Percentiles rank a stretch among this genome's conserved stretches.
Conservation (phyloP, 2,797 vertebrate species). For the Coluber constrictor region DNA sequence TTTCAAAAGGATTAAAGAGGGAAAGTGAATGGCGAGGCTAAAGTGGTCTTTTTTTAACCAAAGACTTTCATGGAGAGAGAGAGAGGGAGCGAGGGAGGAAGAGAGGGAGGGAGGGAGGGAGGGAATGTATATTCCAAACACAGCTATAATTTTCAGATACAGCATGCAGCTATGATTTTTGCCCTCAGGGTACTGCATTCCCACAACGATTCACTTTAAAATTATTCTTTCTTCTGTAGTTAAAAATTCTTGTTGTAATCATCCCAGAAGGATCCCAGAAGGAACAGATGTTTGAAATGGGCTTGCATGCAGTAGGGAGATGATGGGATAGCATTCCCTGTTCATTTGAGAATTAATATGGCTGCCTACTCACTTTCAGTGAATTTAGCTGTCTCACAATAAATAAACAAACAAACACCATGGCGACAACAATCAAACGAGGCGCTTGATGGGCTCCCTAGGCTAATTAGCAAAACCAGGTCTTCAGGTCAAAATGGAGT, state of each 20-base stretch:
- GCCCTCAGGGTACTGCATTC: not conserved
- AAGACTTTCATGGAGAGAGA: not conserved
- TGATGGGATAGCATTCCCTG: not conserved
- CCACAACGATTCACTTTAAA: not conserved
- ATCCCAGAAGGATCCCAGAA: not conserved
- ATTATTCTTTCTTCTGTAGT: not conserved
- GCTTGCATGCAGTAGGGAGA: not conserved
- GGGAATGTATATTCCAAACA: not conserved
- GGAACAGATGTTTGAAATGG: not conserved
- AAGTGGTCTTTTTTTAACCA: not conserved
- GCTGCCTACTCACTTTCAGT: too few species aligned
- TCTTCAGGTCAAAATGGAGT: too few species aligned
- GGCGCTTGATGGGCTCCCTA: too few species aligned
- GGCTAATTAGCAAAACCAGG: too few species aligned
- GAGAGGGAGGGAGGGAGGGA: not conserved
- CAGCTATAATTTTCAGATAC: not conserved
- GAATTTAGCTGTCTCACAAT: too few species aligned
- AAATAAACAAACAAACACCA: too few species aligned
- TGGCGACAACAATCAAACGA: too few species aligned
- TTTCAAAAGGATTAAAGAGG: conserved; percentile 12
- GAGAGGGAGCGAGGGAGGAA: too few species aligned
- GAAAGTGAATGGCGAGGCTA: not conserved
- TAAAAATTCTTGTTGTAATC: not conserved
- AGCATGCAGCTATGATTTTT: conserved; percentile 4
- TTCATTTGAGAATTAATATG: not conserved